Evolutionary conservation across 2,888 invertebrate species (phyloP), one percentile per base, ranked within the genome.

Genomic region (Drosophila infuscata): DNA sequence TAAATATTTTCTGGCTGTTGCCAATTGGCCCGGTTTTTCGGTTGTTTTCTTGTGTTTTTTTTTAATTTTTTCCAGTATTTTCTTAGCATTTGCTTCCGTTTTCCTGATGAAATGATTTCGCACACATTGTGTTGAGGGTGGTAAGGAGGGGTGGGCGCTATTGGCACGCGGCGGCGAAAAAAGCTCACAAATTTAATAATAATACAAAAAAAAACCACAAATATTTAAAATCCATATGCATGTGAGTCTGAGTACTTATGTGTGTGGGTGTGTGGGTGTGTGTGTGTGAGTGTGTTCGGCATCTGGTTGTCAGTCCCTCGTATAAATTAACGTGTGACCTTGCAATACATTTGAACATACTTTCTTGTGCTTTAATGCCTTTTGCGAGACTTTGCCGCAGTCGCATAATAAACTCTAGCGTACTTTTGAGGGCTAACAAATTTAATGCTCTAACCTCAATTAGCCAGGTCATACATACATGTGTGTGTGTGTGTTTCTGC

Each of bases 1-100:
- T 87, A 87, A 78, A 88, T 76, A 88, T 86, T 88, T 81, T 88
- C 64, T 75, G 83, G 75, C 90, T 90, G 87, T 87, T 87, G 83
- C 87, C 90, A 87, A 88, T 90, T 88, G 90, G 75, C 77, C 76
- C 76, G 72, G 70, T 88, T 78, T 74, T 70, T 75, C 38, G 2
- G 15, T 38, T 54, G 2, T 25, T 38, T 54, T 36, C 17, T 54
- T 56, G 35, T 3, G 63, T 74, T 11, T 35, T 36, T 65, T 72
- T 53, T 52, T 29, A 54, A 52, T 60, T 73, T 66, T 58, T 60
- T 46, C 54, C 63, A 70, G 73, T 80, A 57, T 73, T 80, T 78
- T 74, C 68, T 76, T 66, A 71, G 20, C 51, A 51, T 72, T 76
- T 76, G 70, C 73, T 79, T 82, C 72, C 82, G 70, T 80, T 66